Percentiles rank a stretch among this genome's conserved stretches.
phyloP scores from a whole-genome alignment of 2,888 invertebrate species.

The Alentia gelatinosa region DNA sequence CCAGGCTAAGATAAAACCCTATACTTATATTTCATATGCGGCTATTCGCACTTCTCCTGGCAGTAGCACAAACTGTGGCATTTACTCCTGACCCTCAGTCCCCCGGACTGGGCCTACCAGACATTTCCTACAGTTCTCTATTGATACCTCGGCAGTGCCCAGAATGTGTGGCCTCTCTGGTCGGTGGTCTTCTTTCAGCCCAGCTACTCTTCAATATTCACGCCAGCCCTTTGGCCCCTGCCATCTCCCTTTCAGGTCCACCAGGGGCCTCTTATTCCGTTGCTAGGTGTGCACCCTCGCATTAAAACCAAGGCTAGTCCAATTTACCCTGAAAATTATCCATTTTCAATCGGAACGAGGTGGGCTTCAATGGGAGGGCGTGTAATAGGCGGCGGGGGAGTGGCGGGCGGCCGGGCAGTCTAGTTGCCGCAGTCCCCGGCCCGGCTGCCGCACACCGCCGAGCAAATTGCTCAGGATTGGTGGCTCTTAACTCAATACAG shows the following conservation, averaged over 20 bases:
- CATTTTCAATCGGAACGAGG: constrained; percentile 7
- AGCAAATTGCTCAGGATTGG: constrained; percentile 12
- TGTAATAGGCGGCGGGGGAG: background rate
- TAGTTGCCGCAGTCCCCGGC: background rate
- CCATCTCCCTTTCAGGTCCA: background rate
- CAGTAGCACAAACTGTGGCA: no score
- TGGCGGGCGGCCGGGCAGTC: background rate
- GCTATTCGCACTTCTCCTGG: no score
- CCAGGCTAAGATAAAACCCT: no score
- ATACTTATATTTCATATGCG: no score
- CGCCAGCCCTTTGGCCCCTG: background rate
- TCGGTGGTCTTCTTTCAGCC: background rate
- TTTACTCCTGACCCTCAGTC: no score
- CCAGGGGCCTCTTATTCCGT: background rate
- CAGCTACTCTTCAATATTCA: background rate
- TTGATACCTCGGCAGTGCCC: no score
- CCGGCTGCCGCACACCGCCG: background rate
- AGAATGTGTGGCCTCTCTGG: background rate
- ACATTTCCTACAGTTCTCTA: no score
- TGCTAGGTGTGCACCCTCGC: background rate
- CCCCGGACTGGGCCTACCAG: no score
- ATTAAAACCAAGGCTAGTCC: background rate
- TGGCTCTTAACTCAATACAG: constrained; percentile 28
- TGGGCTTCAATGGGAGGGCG: background rate
- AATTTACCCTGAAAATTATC: constrained; percentile 15